phyloP scores from a whole-genome alignment of 1,140 invertebrate species.

The Drosophila biarmipes region DNA sequence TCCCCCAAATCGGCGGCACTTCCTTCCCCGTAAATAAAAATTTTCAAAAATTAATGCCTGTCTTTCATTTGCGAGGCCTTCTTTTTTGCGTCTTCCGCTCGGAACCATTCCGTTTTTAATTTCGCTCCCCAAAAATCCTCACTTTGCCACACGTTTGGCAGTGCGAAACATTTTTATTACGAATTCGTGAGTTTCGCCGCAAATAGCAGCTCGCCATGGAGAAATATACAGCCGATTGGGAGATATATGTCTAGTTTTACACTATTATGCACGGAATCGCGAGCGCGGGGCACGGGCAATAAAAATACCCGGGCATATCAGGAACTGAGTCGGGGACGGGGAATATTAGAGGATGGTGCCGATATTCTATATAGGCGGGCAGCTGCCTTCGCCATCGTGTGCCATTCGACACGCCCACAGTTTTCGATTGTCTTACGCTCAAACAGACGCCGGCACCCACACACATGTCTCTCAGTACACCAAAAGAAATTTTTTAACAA shows the following conservation, averaged over 20 bases:
- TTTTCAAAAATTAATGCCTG: slow-evolving; percentile 35
- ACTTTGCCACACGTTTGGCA: slow-evolving; percentile 70
- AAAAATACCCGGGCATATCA: slow-evolving; percentile 71
- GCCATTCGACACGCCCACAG: slow-evolving; percentile 68
- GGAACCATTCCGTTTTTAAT: slow-evolving; percentile 31
- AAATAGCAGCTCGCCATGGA: slow-evolving; percentile 59
- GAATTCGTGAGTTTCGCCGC: slow-evolving; percentile 71
- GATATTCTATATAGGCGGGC: slow-evolving; percentile 7
- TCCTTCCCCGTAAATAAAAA: slow-evolving; percentile 31
- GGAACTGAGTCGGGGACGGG: slow-evolving; percentile 23
- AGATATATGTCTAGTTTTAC: slow-evolving; percentile 56
- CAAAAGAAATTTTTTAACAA: background rate
- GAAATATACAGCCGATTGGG: slow-evolving; percentile 33
- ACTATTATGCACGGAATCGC: slow-evolving; percentile 64
- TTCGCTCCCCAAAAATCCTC: slow-evolving; percentile 28
- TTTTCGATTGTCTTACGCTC: slow-evolving; percentile 64
- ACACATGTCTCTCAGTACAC: background rate
- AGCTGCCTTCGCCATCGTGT: slow-evolving; percentile 47
- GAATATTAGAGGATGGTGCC: slow-evolving; percentile 16
- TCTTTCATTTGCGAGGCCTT: slow-evolving; percentile 21
- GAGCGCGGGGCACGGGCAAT: slow-evolving; percentile 51
- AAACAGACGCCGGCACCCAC: slow-evolving; percentile 11
- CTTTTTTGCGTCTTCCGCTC: slow-evolving; percentile 14
- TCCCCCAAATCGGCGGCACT: slow-evolving; percentile 15
- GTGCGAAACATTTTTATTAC: slow-evolving; percentile 77